Evolutionary conservation across 2,797 vertebrate genomes (phyloP), one percentile per base, ranked within the genome.

Genomic region (Schizopygopsis malacanthus): DNA sequence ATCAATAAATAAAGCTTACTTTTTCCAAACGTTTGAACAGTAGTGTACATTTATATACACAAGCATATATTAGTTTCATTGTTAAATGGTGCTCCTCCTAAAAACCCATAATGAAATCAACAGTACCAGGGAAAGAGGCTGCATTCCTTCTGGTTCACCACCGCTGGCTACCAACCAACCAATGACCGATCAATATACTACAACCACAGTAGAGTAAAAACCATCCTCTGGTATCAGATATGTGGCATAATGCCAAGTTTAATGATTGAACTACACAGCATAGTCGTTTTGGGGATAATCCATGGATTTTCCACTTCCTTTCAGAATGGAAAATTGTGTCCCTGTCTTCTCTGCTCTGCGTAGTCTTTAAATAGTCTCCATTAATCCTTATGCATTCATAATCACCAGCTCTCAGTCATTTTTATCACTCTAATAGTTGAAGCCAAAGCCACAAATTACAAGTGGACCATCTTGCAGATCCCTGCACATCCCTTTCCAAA

Each of bases 331-430:
- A 87, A 85, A 82, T 72, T 78, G 43, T 77, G 79, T 80, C 79
- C 37, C 33, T 71, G 52, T 82, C 86, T 85, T 80, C 69, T 72
- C 71, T 54, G 52, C 82, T 54, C 80, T 79, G 82, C 22, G 71
- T 81, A 83, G 86, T 89, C 91, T 91, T 92, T 93, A 92, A 93
- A 93, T 93, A 93, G 91, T 88, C 90, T 85, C 89, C 90, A 94
- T 95, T 93, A 93, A 93, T 94, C 91, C 89, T 92, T 79, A 90
- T 92, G 90, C 92, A 93, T 94, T 90, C 88, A 87, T 92, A 89
- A 91, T 90, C 89, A 67, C 87, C 87, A 86, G 91, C 89, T 84
- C 92, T 88, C 86, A 84, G 87, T 89, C 91, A 92, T 88, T 89
- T 83, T 89, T 89, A 86, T 86, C 87, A 81, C 81, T 91, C 86